phyloP scores from a whole-genome alignment of 2,797 vertebrate genomes.

The Capromys pilorides region DNA sequence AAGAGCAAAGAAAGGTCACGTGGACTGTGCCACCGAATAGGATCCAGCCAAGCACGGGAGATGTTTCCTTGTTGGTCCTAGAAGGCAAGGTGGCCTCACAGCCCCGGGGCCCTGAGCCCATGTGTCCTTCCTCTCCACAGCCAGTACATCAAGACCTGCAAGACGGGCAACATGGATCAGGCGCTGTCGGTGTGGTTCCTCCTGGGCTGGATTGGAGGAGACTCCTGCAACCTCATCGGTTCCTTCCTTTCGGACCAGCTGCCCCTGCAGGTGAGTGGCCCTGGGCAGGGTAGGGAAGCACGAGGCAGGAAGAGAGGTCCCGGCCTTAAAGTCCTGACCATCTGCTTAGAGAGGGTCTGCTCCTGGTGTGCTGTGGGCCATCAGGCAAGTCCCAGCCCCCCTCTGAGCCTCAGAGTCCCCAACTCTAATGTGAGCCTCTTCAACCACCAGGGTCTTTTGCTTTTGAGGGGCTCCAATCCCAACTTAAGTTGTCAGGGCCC shows the following conservation, averaged over 20 bases:
- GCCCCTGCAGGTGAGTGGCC: conserved; percentile 92
- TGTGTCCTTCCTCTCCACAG: conserved; percentile 79
- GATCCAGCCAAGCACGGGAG: rapidly evolving
- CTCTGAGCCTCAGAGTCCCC: neutral
- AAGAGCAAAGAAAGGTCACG: neutral
- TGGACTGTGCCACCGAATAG: neutral
- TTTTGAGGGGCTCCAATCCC: neutral
- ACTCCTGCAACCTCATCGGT: conserved; percentile 94
- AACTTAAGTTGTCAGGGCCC: neutral
- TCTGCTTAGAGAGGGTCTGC: neutral
- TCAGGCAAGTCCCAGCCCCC: neutral
- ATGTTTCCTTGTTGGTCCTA: neutral
- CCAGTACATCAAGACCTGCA: conserved; percentile 94
- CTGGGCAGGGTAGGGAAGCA: neutral
- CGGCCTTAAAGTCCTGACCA: neutral
- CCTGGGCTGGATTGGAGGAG: conserved; percentile 94
- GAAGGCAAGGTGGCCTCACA: rapidly evolving
- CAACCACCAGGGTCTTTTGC: neutral
- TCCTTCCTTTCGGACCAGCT: conserved; percentile 95
- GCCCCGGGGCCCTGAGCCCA: rapidly evolving
- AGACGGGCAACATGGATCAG: conserved; percentile 93
- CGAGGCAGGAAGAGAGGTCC: neutral
- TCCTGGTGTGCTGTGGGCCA: neutral
- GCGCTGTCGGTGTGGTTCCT: conserved; percentile 97
- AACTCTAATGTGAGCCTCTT: neutral